A percentile compares a stretch with the other conserved stretches of the same genome.
phyloP scores from a whole-genome alignment of 1,140 invertebrate genomes.

The Anoplolepis gracilipes region DNA sequence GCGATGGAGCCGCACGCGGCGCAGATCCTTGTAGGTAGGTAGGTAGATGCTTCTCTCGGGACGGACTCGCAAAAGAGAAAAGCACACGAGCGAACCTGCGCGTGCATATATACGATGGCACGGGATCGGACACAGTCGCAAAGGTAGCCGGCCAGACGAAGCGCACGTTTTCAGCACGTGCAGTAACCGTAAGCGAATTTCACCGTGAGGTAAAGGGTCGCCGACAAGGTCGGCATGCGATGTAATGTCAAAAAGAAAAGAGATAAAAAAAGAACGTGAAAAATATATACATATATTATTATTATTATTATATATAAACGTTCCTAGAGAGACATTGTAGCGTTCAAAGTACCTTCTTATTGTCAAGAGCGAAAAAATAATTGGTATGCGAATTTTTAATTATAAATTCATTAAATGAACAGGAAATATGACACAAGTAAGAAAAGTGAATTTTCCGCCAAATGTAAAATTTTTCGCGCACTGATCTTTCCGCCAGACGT shows the following conservation, averaged over 20 bases:
- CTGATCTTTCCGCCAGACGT: background rate
- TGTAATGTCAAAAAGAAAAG: background rate
- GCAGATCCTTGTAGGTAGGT: constrained; percentile 14
- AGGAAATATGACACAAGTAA: background rate
- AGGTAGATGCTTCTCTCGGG: constrained; percentile 9
- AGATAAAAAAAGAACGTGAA: background rate
- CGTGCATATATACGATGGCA: constrained; percentile 12
- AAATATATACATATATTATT: background rate
- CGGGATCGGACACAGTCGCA: constrained; percentile 48
- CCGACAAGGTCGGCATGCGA: constrained; percentile 27
- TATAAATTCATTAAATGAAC: background rate
- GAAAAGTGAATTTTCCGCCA: background rate
- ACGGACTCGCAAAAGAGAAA: constrained; percentile 17
- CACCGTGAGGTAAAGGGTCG: constrained; percentile 49
- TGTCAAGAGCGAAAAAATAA: background rate
- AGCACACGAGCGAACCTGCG: background rate
- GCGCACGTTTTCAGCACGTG: constrained; percentile 75
- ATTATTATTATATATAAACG: background rate
- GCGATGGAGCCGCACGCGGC: background rate
- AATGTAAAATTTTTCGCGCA: background rate
- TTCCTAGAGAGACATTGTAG: no score
- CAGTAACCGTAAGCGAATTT: constrained; percentile 71
- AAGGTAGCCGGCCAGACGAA: constrained; percentile 31
- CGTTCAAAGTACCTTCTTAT: background rate
- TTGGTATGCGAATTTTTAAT: background rate